phyloP scores from a whole-genome alignment of 2,113 vertebrate genomes.

The Albula glossodonta region DNA sequence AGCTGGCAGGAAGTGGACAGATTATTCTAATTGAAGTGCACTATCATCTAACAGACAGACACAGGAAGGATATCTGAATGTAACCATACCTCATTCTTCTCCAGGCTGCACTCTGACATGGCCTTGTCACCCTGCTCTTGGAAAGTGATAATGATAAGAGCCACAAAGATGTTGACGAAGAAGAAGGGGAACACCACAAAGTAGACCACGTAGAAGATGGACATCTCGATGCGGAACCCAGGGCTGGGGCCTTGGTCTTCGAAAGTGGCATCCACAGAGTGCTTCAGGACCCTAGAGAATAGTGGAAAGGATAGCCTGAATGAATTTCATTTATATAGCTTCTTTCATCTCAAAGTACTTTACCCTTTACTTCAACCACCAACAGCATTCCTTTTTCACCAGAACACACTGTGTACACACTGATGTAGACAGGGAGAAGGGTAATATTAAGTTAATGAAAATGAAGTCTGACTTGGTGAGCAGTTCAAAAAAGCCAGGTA shows the following conservation, averaged over 20 bases:
- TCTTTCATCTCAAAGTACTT: neutral
- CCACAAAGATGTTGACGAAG: conserved; percentile 98
- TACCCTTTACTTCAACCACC: neutral
- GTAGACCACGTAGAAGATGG: conserved; percentile 97
- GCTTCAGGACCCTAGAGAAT: conserved; percentile 85
- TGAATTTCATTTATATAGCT: neutral
- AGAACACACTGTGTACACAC: neutral
- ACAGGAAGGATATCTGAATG: neutral
- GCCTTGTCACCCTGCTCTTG: conserved; percentile 98
- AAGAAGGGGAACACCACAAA: conserved; percentile 98
- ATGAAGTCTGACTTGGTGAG: neutral
- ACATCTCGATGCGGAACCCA: conserved; percentile 93
- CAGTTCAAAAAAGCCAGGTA: neutral
- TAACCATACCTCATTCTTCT: conserved; percentile 88
- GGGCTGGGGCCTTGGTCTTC: conserved; percentile 93
- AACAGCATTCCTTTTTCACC: neutral
- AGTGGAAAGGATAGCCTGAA: neutral
- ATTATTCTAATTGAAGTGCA: neutral
- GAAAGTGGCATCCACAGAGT: conserved; percentile 93
- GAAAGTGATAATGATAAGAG: conserved; percentile 97
- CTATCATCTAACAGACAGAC: neutral
- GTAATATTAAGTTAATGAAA: neutral
- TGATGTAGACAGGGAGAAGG: neutral
- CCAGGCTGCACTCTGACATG: conserved; percentile 93
- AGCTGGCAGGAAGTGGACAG: neutral